phyloP scores from a whole-genome alignment of 2,113 vertebrate genomes.

The Pseudorectes ferrugineus region DNA sequence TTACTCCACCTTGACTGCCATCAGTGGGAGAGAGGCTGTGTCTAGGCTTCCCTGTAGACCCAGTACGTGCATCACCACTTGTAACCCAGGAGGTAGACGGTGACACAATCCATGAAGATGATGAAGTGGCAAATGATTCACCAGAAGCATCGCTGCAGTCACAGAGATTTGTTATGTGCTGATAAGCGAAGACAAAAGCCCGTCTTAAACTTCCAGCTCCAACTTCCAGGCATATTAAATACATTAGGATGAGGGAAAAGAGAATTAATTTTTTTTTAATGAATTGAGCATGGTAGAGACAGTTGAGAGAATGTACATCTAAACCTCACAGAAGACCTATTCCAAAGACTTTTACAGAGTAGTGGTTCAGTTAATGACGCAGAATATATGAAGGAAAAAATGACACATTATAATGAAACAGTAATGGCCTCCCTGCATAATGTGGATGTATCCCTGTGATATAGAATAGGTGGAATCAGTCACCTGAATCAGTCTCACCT shows the following conservation, averaged over 20 bases:
- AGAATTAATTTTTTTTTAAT: not conserved
- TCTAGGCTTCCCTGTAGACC: not conserved
- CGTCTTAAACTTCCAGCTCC: not conserved
- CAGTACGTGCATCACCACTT: not conserved
- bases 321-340: not conserved
- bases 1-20: not conserved
- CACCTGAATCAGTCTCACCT: not conserved
- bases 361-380: not conserved
- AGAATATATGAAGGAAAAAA: not conserved
- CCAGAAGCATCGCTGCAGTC: accelerated
- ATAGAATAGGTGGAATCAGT: not conserved
- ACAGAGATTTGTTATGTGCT: not conserved
- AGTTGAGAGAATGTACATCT: not conserved
- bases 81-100: not conserved
- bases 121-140: not conserved
- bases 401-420: not conserved
- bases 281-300: not conserved
- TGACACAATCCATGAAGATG: not conserved
- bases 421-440: not conserved
- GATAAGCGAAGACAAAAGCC: not conserved
- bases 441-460: not conserved
- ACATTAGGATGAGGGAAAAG: not conserved
- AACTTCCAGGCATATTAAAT: not conserved
- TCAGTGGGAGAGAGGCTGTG: not conserved
- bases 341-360: not conserved